These are phyloP conservation scores for Mormyrus hasselquistii DNA, from an alignment of 2,797 vertebrate genomes.

Conservation along the genomic window DNA sequence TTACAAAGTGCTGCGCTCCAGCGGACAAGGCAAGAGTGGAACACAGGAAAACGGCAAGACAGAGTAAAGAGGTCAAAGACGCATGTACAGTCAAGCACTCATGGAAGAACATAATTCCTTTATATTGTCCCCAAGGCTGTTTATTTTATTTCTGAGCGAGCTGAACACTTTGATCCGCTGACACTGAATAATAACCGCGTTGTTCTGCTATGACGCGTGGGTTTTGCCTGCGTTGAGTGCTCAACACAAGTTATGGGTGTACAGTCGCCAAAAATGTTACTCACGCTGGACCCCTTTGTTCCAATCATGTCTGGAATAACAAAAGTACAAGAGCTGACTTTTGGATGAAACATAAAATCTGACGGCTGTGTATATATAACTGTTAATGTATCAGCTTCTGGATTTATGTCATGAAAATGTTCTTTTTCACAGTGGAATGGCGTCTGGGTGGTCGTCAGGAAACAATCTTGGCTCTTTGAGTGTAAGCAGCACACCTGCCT, in stretches of 20 bases:
- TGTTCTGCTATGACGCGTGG: not conserved
- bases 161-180: not conserved
- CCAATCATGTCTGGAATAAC: not conserved
- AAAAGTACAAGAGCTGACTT: not conserved
- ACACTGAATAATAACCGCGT: not conserved
- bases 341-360: not conserved
- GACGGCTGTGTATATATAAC: not conserved
- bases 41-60: constrained; percentile 81
- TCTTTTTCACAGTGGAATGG: not conserved
- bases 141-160: not conserved
- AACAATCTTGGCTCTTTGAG: not conserved
- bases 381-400: not conserved
- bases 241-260: not conserved
- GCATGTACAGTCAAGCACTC: not conserved
- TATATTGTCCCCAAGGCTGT: not conserved
- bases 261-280: not conserved
- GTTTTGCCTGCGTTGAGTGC: not conserved
- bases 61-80: constrained; percentile 53
- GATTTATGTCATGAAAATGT: not conserved
- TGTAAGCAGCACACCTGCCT: not conserved
- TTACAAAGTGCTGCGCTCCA: constrained; percentile 76
- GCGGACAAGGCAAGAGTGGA: constrained; percentile 56
- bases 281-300: not conserved
- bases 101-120: not conserved
- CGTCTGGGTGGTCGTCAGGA: not conserved